These are phyloP conservation scores for Nothura maculosa DNA, from an alignment of 2,797 vertebrate species.

Conservation along the genomic window DNA sequence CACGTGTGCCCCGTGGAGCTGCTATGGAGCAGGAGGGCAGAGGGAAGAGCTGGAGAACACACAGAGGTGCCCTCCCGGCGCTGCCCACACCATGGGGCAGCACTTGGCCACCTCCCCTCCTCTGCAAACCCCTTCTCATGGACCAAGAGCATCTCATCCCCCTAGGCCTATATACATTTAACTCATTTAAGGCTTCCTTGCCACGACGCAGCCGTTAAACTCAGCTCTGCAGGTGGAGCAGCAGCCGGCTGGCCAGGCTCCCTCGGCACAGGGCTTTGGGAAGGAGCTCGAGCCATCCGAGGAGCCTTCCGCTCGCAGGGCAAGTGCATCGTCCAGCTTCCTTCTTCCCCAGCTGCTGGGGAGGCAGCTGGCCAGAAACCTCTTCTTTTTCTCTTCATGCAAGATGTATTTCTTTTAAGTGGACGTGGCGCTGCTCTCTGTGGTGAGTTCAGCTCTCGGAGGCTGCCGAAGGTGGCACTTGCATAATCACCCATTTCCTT, in stretches of 20 bases:
- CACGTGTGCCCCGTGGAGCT: neutral
- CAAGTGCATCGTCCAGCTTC: neutral
- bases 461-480: constrained; percentile 55
- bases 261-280: neutral
- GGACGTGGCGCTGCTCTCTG: constrained; percentile 34
- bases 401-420: neutral
- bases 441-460: constrained; percentile 39
- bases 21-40: neutral
- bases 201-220: neutral
- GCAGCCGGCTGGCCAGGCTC: neutral
- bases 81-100: neutral
- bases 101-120: neutral
- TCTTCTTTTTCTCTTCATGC: constrained; percentile 32
- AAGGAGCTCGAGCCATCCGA: neutral
- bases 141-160: neutral
- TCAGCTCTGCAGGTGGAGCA: neutral
- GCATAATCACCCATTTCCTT: constrained; percentile 66
- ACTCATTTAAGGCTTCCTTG: neutral
- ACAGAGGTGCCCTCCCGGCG: neutral
- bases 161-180: neutral
- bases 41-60: neutral
- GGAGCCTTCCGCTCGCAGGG: neutral
- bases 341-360: neutral
- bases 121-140: neutral
- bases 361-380: constrained; percentile 18